Evolutionary conservation across 2,888 invertebrate genomes (phyloP).

Genomic region (Helleia helle): DNA sequence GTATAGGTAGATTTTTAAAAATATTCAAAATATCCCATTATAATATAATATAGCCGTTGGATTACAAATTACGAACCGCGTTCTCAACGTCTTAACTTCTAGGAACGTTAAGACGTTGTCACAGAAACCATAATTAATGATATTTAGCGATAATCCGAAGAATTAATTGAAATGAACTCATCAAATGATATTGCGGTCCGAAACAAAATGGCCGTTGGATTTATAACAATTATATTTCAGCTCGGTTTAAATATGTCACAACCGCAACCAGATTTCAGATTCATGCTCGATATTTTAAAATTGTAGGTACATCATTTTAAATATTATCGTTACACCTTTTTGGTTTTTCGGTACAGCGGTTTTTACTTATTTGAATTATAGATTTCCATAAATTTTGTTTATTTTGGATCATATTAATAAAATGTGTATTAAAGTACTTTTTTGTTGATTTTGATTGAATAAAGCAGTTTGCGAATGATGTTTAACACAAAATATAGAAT

Average conservation of each 20-base stretch:
- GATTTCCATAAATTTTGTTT: no score
- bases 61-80: no score
- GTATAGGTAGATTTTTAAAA: no score
- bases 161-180: constrained; percentile 19
- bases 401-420: no score
- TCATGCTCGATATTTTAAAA: constrained; percentile 6
- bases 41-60: no score
- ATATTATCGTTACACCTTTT: constrained; percentile 1
- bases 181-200: constrained; percentile 21
- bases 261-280: constrained; percentile 14
- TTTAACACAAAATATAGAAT: no score
- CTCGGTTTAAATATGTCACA: constrained; percentile 18
- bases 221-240: constrained; percentile 19
- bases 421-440: no score
- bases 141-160: constrained; percentile 2
- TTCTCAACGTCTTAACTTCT: no score
- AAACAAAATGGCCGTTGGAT: constrained; percentile 17
- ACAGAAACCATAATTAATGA: constrained; percentile 5
- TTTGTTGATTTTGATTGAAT: no score
- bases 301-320: background rate
- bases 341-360: background rate
- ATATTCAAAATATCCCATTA: no score
- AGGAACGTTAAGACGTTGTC: background rate
- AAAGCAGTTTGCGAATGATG: no score
- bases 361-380: background rate